phyloP scores from a whole-genome alignment of 2,888 invertebrate genomes.

The Brachypterus glaber region DNA sequence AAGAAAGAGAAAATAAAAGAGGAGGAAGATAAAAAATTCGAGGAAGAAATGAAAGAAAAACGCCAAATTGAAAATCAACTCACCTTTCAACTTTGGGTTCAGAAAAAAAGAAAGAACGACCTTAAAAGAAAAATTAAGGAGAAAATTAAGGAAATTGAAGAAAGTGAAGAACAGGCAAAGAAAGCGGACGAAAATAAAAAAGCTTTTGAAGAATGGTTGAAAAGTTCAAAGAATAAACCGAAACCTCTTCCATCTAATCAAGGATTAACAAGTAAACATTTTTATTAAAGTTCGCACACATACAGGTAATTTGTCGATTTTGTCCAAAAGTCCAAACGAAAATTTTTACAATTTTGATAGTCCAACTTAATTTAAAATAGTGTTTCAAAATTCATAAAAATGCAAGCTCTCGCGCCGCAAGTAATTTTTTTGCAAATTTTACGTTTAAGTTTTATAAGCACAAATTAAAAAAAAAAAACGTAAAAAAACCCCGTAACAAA shows the following conservation, averaged over 20 bases:
- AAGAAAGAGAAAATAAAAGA: constrained; percentile 41
- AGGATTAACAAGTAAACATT: constrained; percentile 49
- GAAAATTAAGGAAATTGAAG: constrained; percentile 39
- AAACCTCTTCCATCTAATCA: constrained; percentile 53
- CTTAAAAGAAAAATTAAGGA: constrained; percentile 39
- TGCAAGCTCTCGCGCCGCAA: too few relatives aligned
- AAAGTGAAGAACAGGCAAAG: constrained; percentile 45
- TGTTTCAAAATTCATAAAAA: too few relatives aligned
- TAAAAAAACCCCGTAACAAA: too few relatives aligned
- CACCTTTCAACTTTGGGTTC: constrained; percentile 43
- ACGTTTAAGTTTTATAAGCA: too few relatives aligned
- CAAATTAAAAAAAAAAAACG: too few relatives aligned
- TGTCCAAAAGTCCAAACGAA: too few relatives aligned
- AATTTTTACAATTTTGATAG: too few relatives aligned
- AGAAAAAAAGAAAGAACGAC: constrained; percentile 49
- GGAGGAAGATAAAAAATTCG: constrained; percentile 30
- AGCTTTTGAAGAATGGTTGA: constrained; percentile 55
- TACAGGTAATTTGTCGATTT: too few relatives aligned
- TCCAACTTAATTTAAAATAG: too few relatives aligned
- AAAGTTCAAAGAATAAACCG: constrained; percentile 52
- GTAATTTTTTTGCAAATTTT: too few relatives aligned
- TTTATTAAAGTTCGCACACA: too few relatives aligned
- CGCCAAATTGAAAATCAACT: constrained; percentile 30
- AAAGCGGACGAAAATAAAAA: constrained; percentile 46
- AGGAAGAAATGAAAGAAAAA: constrained; percentile 33